Conservation (phyloP, 2,888 invertebrate genomes). For the Dasysyrphus tricinctus region DNA sequence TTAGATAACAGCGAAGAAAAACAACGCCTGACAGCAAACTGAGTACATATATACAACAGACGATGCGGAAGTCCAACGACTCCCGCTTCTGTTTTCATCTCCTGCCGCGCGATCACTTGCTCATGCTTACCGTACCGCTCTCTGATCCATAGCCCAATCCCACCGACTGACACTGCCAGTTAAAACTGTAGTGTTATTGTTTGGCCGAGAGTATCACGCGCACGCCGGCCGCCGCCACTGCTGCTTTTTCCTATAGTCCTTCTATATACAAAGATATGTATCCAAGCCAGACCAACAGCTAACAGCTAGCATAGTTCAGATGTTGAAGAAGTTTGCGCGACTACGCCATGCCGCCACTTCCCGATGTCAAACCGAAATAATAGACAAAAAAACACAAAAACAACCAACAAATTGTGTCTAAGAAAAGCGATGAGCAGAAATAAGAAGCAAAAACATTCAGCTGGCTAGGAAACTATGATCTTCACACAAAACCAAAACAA, state of each 20-base stretch:
- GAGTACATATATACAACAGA: conserved; percentile 61
- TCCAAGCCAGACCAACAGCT: conserved; percentile 50
- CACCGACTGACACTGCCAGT: conserved; percentile 72
- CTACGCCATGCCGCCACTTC: conserved; percentile 52
- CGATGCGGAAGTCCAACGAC: conserved; percentile 76
- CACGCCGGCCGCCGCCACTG: conserved; percentile 26
- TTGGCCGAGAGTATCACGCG: conserved; percentile 54
- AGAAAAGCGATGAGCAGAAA: conserved; percentile 73
- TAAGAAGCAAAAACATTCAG: conserved; percentile 38
- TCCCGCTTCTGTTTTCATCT: conserved; percentile 66
- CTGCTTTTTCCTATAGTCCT: conserved; percentile 49
- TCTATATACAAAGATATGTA: neutral
- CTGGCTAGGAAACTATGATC: conserved; percentile 57
- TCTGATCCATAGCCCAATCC: conserved; percentile 32
- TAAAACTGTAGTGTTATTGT: conserved; percentile 70
- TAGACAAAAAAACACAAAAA: conserved; percentile 35
- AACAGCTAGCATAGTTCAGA: conserved; percentile 62
- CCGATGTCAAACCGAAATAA: conserved; percentile 64
- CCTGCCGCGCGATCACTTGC: conserved; percentile 30
- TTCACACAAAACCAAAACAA: conserved; percentile 51
- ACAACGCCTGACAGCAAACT: conserved; percentile 70
- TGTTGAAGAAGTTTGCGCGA: conserved; percentile 47
- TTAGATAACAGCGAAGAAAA: conserved; percentile 73
- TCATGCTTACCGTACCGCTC: neutral
- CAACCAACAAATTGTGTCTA: conserved; percentile 60